Evolutionary conservation across 2,797 vertebrate species (phyloP).

Genomic region (Carapus acus): DNA sequence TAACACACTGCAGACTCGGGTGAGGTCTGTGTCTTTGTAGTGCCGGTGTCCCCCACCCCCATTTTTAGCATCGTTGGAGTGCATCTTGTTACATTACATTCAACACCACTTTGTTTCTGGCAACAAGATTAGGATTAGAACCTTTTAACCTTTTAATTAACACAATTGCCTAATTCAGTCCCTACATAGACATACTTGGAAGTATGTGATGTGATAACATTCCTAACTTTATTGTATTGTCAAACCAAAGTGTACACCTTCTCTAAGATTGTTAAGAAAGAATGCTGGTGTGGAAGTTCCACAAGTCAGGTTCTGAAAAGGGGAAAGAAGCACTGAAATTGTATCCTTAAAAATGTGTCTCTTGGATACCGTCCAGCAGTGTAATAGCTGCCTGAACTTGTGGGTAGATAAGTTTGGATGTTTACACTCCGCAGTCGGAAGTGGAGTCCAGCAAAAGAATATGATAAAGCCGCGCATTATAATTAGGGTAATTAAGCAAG

Average conservation of each 20-base stretch:
- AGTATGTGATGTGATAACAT: no score
- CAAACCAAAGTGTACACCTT: neutral
- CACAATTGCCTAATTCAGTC: neutral
- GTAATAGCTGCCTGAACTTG: conserved; percentile 65
- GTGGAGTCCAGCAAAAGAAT: conserved; percentile 61
- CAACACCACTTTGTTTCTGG: conserved; percentile 16
- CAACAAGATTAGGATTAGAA: neutral
- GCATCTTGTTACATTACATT: conserved; percentile 18
- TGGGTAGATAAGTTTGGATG: conserved; percentile 63
- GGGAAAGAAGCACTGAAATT: conserved; percentile 65
- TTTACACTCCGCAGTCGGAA: conserved; percentile 65
- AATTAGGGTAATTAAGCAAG: conserved; percentile 67
- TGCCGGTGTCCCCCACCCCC: conserved; percentile 34
- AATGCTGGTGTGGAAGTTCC: conserved; percentile 24
- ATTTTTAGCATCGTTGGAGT: conserved; percentile 18
- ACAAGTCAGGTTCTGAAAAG: conserved; percentile 46
- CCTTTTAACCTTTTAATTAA: neutral
- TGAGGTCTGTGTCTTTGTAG: conserved; percentile 51
- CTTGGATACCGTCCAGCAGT: conserved; percentile 65
- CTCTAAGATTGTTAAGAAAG: conserved; percentile 15
- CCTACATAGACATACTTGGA: neutral
- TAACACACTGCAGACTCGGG: conserved; percentile 52
- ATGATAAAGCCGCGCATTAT: conserved; percentile 66
- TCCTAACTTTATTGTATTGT: conserved; percentile 1
- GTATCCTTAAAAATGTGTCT: conserved; percentile 75